A percentile compares a stretch with the other conserved stretches of the same genome.
phyloP scores from a whole-genome alignment of 2,797 vertebrate genomes.

The Danio albolineatus region DNA sequence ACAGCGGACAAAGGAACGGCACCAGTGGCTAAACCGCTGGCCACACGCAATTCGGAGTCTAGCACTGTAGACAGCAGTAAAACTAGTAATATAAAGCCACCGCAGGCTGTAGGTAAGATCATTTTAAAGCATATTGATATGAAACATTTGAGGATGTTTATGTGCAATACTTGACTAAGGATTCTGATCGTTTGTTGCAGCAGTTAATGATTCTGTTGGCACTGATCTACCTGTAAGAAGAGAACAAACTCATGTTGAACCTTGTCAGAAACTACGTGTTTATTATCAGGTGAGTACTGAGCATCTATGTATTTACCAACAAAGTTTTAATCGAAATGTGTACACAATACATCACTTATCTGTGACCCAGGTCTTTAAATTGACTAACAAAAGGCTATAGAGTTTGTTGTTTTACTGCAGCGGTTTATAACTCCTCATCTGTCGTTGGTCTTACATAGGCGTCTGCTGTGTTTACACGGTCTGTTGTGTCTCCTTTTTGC shows the following conservation, averaged over 20 bases:
- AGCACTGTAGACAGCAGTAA: conserved; percentile 81
- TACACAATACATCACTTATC: conserved; percentile 72
- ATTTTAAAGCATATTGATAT: neutral
- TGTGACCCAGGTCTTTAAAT: conserved; percentile 77
- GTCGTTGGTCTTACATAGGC: neutral
- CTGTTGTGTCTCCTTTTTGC: neutral
- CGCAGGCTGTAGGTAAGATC: conserved; percentile 81
- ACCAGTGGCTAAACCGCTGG: conserved; percentile 86
- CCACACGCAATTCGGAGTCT: conserved; percentile 87
- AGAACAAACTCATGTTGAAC: conserved; percentile 84
- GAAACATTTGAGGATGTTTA: no score
- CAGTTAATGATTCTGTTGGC: conserved; percentile 85
- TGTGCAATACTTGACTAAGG: neutral
- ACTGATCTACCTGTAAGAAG: conserved; percentile 82
- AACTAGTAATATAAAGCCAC: conserved; percentile 80
- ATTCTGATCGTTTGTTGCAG: conserved; percentile 58
- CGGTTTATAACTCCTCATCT: neutral
- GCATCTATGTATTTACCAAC: neutral
- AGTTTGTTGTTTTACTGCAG: conserved; percentile 72
- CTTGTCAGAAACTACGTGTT: conserved; percentile 86
- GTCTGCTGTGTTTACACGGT: neutral
- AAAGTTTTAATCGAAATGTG: neutral
- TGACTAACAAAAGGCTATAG: conserved; percentile 83
- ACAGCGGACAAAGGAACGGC: conserved; percentile 82
- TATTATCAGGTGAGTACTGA: conserved; percentile 86